These are phyloP conservation scores for Cataglyphis rosenhaueri DNA, from an alignment of 2,888 invertebrate species.

Conservation along the genomic window DNA sequence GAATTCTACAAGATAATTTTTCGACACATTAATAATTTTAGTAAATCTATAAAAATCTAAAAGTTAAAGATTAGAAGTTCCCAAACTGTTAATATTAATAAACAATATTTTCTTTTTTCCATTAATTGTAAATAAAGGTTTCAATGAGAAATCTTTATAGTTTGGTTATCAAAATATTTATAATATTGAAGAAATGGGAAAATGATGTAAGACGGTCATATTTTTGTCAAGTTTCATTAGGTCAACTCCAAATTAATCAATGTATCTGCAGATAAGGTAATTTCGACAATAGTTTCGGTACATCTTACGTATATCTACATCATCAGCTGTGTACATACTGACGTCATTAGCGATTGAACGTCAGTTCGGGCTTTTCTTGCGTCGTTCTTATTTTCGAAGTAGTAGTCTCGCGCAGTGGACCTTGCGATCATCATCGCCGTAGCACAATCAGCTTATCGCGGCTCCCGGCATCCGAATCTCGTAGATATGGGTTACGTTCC, in stretches of 20 bases:
- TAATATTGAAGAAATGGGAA: background rate
- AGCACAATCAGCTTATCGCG: background rate
- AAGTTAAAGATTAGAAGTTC: background rate
- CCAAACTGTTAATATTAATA: background rate
- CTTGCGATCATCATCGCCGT: background rate
- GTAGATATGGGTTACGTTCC: slow-evolving; percentile 6
- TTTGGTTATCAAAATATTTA: background rate
- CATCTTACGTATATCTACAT: background rate
- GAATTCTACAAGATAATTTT: background rate
- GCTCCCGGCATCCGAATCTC: background rate
- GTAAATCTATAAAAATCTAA: background rate
- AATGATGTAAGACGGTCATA: background rate
- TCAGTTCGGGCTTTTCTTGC: slow-evolving; percentile 1
- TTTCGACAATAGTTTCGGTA: background rate
- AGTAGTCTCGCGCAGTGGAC: background rate
- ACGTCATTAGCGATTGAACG: background rate
- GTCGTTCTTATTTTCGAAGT: background rate
- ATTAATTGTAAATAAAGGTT: background rate
- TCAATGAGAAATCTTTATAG: background rate
- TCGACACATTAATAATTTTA: background rate
- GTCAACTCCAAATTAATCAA: background rate
- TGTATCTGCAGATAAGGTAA: background rate
- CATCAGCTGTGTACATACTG: slow-evolving; percentile 27
- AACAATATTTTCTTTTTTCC: background rate
- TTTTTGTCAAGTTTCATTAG: background rate